Evolutionary conservation across 2,797 vertebrate genomes (phyloP), one percentile per base, ranked within the genome.

Genomic region (Sebastes taczanowskii): DNA sequence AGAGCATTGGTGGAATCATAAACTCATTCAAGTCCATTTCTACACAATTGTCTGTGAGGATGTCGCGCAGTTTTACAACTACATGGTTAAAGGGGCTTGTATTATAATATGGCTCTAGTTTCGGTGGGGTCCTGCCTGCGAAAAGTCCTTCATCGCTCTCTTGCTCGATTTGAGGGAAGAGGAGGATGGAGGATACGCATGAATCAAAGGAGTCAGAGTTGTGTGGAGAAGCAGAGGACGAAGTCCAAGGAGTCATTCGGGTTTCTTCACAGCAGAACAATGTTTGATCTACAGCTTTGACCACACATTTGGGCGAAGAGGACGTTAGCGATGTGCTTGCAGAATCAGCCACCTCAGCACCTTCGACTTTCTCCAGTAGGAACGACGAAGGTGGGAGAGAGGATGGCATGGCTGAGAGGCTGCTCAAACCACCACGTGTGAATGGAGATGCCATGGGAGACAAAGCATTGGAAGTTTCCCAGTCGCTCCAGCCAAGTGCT

Each of bases 1-100:
- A 94, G 9, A 93, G 88, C 35, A 90, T 8, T 13, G 85, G 81
- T 58, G 83, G 74, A 56, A 89, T 77, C 2, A 49, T 25, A 5
- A 60, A 63, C 16, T 34, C 42, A 27, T 5, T 6, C 0, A 1
- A 55, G 42, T 55, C 20, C 0, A 10, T n/a, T 23, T 80, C 18
- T 5, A 7, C 3, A 18, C 10, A 46, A 2, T 13, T 11, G 3
- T 78, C 74, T 8, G 13, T 22, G 7, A 16, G 11, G 4, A 22
- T 1, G 2, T 22, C 5, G 13, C 10, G 30, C 42, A n/a, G n/a
- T 14, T 68, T 56, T 14, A 20, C 11, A 30, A 18, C 10, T 34
- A 4, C 10, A 25, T 32, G 5, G 16, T 29, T 67, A 23, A 59
- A 11, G 1, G 27, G 27, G 14, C 32, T 72, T 30, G 34, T 35